Evolutionary conservation across 2,113 vertebrate species (phyloP).

Genomic region (Phrynosoma platyrhinos): DNA sequence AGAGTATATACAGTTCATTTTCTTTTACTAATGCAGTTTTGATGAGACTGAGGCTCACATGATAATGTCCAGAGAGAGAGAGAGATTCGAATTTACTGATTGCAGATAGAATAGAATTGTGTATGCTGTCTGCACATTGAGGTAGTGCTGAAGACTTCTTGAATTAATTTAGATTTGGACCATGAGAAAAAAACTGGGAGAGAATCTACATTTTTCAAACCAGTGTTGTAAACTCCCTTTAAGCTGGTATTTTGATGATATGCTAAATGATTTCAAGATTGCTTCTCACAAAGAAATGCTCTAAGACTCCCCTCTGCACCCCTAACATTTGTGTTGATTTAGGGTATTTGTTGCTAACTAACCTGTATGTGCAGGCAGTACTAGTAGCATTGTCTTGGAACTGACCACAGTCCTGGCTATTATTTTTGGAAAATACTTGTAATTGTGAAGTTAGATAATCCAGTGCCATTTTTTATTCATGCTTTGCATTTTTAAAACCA

Average conservation of each 20-base stretch:
- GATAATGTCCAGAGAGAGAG: too few relatives aligned
- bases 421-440: conserved; percentile 6
- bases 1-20: too few relatives aligned
- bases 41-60: too few relatives aligned
- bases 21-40: too few relatives aligned
- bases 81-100: background rate
- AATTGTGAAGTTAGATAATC: conserved; percentile 47
- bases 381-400: background rate
- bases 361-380: background rate
- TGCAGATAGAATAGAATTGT: background rate
- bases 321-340: background rate
- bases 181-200: background rate
- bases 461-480: conserved; percentile 67
- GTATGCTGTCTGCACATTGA: background rate
- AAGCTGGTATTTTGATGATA: background rate
- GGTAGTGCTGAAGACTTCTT: background rate
- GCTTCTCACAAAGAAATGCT: background rate
- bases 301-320: too few relatives aligned
- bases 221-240: conserved; percentile 6
- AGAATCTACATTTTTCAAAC: background rate
- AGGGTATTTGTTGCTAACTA: background rate
- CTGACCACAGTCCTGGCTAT: background rate
- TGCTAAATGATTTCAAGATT: conserved; percentile 7
- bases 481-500: conserved; percentile 58
- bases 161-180: background rate